A percentile compares a stretch with the other conserved stretches of the same genome.
These are phyloP conservation scores for Nomada fabriciana DNA, from an alignment of 2,888 invertebrate species.

Conservation along the genomic window DNA sequence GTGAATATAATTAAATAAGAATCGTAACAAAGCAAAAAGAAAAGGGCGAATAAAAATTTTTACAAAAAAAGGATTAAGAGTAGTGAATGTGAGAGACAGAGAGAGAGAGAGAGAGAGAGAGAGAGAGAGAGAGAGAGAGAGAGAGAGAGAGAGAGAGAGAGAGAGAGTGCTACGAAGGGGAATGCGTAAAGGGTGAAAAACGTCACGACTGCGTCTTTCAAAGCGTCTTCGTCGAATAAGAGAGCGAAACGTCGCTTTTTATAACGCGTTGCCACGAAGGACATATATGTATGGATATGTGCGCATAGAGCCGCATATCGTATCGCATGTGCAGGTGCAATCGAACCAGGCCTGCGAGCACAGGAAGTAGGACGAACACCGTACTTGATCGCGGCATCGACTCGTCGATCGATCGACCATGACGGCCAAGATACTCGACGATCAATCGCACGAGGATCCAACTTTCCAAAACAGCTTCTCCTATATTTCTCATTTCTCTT, in stretches of 20 bases:
- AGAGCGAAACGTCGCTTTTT: slow-evolving; percentile 61
- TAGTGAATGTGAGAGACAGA: slow-evolving; percentile 3
- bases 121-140: slow-evolving; percentile 4
- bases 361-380: slow-evolving; percentile 29
- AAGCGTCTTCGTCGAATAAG: slow-evolving; percentile 52
- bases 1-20: slow-evolving; percentile 25
- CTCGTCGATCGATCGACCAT: slow-evolving; percentile 33
- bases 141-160: slow-evolving; percentile 27
- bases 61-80: slow-evolving; percentile 17
- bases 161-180: slow-evolving; percentile 36
- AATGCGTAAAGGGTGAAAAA: slow-evolving; percentile 37
- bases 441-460: background rate
- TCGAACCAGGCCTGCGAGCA: slow-evolving; percentile 29
- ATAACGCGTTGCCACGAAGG: slow-evolving; percentile 51
- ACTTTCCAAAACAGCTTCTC: background rate
- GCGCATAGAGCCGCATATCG: slow-evolving; percentile 40
- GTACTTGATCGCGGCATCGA: slow-evolving; percentile 58
- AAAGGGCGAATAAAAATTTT: slow-evolving; percentile 35
- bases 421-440: background rate
- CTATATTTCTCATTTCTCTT: background rate
- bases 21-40: slow-evolving; percentile 1
- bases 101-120: slow-evolving; percentile 9
- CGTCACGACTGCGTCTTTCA: slow-evolving; percentile 68
- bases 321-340: slow-evolving; percentile 30
- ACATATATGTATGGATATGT: slow-evolving; percentile 53